These are phyloP conservation scores for Melinaea marsaeus DNA, from an alignment of 2,888 invertebrate species.

Conservation along the genomic window DNA sequence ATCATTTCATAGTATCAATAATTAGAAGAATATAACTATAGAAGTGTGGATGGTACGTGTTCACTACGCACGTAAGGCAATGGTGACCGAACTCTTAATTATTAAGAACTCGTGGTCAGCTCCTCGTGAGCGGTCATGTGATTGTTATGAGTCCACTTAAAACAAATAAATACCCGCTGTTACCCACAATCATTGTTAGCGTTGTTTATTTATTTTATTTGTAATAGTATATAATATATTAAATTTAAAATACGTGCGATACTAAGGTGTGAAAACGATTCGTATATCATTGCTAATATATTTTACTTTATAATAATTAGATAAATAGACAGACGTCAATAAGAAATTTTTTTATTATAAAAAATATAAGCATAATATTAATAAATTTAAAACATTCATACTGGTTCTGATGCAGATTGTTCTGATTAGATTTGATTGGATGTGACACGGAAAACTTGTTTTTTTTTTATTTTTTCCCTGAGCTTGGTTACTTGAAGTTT, in stretches of 20 bases:
- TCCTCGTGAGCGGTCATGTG: constrained; percentile 71
- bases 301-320: constrained; percentile 40
- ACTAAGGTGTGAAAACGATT: constrained; percentile 7
- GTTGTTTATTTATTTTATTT: constrained; percentile 36
- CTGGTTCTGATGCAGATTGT: background rate
- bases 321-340: background rate
- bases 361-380: background rate
- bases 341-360: background rate
- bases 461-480: no score
- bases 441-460: no score
- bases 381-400: background rate
- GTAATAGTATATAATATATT: constrained; percentile 14
- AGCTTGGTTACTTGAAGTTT: no score
- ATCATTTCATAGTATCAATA: background rate
- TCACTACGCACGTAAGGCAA: constrained; percentile 12
- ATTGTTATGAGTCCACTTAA: constrained; percentile 74
- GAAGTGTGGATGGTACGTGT: background rate
- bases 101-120: constrained; percentile 67
- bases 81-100: constrained; percentile 39
- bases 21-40: background rate
- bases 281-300: constrained; percentile 20
- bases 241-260: background rate
- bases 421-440: no score
- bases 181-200: constrained; percentile 53
- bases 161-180: constrained; percentile 64